A percentile compares a stretch with the other conserved stretches of the same genome.
These are phyloP conservation scores for Lutra lutra DNA, from an alignment of 2,797 vertebrate species.

Conservation along the genomic window DNA sequence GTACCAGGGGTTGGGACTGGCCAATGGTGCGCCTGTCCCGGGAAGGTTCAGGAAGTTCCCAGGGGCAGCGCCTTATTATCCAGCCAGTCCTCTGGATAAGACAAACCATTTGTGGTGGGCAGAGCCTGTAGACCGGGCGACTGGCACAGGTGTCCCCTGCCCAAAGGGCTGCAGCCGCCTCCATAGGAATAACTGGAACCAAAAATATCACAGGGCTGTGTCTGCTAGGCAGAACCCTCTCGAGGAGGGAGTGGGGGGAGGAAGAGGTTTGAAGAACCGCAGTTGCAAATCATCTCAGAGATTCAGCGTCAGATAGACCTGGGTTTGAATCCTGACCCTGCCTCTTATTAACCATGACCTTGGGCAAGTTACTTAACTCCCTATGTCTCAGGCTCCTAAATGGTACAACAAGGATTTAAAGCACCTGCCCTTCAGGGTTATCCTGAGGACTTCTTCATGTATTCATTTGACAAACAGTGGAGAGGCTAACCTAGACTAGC, in stretches of 20 bases:
- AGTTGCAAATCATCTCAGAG: not conserved
- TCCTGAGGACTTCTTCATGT: not conserved
- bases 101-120: not conserved
- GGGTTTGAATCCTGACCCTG: slow-evolving; percentile 1
- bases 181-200: not conserved
- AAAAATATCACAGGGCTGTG: not conserved
- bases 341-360: not conserved
- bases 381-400: not conserved
- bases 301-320: slow-evolving; percentile 20
- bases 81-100: not conserved
- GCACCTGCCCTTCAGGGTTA: not conserved
- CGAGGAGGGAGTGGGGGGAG: not conserved
- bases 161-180: not conserved
- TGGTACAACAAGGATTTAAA: not conserved
- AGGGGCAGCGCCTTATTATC: not conserved
- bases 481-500: not conserved
- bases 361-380: not conserved
- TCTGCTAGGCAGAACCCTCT: not conserved
- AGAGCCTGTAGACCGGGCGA: not conserved
- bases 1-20: not conserved
- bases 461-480: not conserved
- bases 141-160: not conserved
- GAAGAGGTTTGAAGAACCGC: not conserved
- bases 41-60: not conserved
- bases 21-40: not conserved